Percentiles rank a stretch among this genome's conserved stretches.
phyloP scores from a whole-genome alignment of 2,797 vertebrate species.

The Chaetodon trifasciatus region DNA sequence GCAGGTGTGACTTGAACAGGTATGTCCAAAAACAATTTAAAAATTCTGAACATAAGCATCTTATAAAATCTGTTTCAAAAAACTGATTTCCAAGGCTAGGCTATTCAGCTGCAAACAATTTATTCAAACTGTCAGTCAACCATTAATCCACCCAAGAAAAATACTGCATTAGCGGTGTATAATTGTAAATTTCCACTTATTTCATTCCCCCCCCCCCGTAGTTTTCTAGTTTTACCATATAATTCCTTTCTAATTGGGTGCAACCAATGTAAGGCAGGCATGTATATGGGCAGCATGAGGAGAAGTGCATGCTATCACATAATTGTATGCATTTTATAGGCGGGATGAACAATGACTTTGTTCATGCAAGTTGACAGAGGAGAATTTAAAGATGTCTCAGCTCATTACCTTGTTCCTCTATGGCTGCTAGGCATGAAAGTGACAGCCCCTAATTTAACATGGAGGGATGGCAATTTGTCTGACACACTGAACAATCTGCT shows the following conservation, averaged over 20 bases:
- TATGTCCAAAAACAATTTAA: no score
- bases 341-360: conserved; percentile 13
- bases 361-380: conserved; percentile 42
- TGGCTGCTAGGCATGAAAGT: conserved; percentile 73
- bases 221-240: neutral
- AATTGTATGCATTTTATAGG: neutral
- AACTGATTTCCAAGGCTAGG: no score
- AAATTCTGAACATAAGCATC: no score
- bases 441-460: conserved; percentile 83
- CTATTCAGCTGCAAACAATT: no score
- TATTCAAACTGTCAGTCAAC: neutral
- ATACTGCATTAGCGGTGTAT: neutral
- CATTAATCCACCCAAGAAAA: neutral
- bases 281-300: conserved; percentile 21
- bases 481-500: conserved; percentile 81
- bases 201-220: neutral
- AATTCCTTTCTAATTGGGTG: neutral
- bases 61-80: no score
- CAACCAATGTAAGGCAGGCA: conserved; percentile 5
- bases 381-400: conserved; percentile 66
- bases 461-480: conserved; percentile 81
- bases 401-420: conserved; percentile 77
- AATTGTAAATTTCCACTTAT: conserved; percentile 12
- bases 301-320: neutral
- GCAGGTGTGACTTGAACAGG: no score